Conservation (phyloP, 1,140 invertebrate genomes). For the Ectropis grisescens region DNA sequence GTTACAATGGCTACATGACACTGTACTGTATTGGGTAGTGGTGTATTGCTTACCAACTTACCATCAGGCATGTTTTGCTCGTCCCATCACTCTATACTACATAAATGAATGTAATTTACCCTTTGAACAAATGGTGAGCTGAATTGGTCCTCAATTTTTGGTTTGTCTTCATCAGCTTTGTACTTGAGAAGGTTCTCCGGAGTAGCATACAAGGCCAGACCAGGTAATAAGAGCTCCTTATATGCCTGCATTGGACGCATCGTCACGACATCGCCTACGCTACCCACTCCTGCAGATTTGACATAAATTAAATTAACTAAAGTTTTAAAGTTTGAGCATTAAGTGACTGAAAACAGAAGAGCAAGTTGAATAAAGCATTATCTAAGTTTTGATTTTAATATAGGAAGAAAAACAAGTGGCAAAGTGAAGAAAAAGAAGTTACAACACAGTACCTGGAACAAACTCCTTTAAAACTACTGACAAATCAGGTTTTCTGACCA, state of each 20-base stretch:
- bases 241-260: conserved; percentile 77
- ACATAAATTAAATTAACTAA: no score
- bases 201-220: conserved; percentile 85
- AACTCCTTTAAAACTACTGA: conserved; percentile 73
- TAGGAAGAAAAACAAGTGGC: no score
- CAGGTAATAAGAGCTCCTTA: conserved; percentile 79
- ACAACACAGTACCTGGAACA: conserved; percentile 30
- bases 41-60: no score
- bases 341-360: no score
- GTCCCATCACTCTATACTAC: no score
- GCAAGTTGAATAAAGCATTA: no score
- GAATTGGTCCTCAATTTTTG: conserved; percentile 30
- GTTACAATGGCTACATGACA: no score
- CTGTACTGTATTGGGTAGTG: no score
- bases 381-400: no score
- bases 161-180: conserved; percentile 41
- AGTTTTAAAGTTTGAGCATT: no score
- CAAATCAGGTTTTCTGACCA: conserved; percentile 68
- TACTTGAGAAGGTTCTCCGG: conserved; percentile 84
- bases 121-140: conserved; percentile 75
- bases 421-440: conserved; percentile 79
- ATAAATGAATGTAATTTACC: no score
- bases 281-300: conserved; percentile 75
- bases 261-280: conserved; percentile 78
- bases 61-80: no score